Conservation (phyloP, 2,113 vertebrate species). For the Felis chaus region DNA sequence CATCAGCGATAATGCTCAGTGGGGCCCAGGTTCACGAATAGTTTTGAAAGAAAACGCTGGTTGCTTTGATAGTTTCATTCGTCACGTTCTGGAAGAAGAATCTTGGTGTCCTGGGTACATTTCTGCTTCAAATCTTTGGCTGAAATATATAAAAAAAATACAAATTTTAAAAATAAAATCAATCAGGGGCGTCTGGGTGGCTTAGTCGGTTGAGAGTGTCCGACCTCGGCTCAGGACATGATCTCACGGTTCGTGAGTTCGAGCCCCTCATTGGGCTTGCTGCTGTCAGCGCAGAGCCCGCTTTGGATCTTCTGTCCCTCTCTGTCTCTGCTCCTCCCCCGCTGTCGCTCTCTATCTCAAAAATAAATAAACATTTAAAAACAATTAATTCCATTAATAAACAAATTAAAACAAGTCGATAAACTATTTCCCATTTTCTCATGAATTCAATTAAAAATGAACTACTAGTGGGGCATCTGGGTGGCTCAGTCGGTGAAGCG, state of each 20-base stretch:
- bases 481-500: too few species aligned
- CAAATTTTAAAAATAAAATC: neutral
- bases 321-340: too few species aligned
- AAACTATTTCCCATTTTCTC: neutral
- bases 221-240: too few species aligned
- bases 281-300: too few species aligned
- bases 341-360: too few species aligned
- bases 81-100: neutral
- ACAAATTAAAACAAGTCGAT: neutral
- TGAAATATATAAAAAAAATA: neutral
- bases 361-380: too few species aligned
- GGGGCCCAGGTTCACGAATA: conserved; percentile 9
- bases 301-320: too few species aligned
- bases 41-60: conserved; percentile 32
- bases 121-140: neutral
- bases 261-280: too few species aligned
- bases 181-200: too few species aligned
- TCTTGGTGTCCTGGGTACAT: neutral
- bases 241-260: too few species aligned
- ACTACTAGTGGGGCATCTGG: neutral
- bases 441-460: neutral
- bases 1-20: neutral
- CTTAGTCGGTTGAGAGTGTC: too few species aligned
- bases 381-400: neutral
- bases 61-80: conserved; percentile 44